phyloP scores from a whole-genome alignment of 2,113 vertebrate species.

The Rhizomys pruinosus region DNA sequence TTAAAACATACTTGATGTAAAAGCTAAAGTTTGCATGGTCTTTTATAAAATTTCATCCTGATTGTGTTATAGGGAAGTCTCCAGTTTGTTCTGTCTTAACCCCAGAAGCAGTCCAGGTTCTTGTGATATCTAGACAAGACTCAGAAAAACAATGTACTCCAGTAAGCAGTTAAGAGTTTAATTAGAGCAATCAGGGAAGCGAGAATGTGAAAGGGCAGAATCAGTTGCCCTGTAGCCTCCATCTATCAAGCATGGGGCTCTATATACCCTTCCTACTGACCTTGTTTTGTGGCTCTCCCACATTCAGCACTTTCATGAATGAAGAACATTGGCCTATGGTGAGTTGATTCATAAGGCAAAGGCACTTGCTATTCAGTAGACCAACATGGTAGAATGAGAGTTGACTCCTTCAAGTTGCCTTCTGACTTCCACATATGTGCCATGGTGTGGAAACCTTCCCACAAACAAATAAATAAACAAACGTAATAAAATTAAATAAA shows the following conservation, averaged over 20 bases:
- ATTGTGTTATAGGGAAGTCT: no score
- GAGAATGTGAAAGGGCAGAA: background rate
- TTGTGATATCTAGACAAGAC: background rate
- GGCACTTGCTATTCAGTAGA: no score
- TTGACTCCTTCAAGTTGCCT: background rate
- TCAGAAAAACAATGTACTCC: background rate
- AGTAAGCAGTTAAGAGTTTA: no score
- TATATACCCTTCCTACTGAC: no score
- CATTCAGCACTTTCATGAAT: background rate
- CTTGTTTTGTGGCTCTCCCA: background rate
- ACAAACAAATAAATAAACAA: background rate
- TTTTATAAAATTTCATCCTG: background rate
- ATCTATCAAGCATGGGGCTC: background rate
- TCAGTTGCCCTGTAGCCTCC: background rate
- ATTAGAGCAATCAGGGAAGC: background rate
- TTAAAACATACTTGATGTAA: background rate
- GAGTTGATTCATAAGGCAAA: no score
- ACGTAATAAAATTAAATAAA: background rate
- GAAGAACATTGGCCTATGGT: no score
- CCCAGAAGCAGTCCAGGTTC: background rate
- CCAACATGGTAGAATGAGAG: background rate
- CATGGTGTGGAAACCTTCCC: no score
- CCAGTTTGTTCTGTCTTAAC: no score
- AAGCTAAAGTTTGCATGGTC: background rate
- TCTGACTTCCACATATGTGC: background rate